Evolutionary conservation across 2,113 vertebrate species (phyloP).

Genomic region (Lepus timidus): DNA sequence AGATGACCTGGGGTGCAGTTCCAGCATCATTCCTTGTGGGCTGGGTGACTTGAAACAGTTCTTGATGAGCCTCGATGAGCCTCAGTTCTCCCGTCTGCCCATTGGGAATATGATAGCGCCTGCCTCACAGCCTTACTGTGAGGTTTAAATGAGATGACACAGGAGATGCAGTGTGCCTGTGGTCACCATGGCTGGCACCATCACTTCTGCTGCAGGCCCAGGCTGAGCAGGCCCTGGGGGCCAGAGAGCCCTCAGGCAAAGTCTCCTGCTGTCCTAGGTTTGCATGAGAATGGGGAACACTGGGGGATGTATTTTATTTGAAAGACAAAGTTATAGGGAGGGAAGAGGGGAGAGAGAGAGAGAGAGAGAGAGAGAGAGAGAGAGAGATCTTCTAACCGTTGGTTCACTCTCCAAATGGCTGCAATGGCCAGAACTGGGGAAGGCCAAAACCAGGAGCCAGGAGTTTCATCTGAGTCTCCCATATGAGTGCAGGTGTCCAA

Average conservation of each 20-base stretch:
- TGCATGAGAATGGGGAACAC: rapidly evolving
- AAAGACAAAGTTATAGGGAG: too few relatives aligned
- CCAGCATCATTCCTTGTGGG: neutral
- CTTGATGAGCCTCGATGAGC: neutral
- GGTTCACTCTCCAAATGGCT: too few relatives aligned
- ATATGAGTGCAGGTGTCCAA: too few relatives aligned
- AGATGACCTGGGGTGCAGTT: neutral
- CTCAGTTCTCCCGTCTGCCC: neutral
- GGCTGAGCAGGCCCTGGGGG: neutral
- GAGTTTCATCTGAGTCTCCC: too few relatives aligned
- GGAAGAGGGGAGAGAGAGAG: too few relatives aligned
- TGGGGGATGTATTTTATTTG: neutral
- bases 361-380: too few relatives aligned
- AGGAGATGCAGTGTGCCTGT: neutral
- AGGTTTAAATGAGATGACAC: neutral
- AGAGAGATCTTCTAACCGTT: too few relatives aligned
- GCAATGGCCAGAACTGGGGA: too few relatives aligned
- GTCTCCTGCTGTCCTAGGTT: neutral
- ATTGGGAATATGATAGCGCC: neutral
- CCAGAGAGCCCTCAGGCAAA: neutral
- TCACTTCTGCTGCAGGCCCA: neutral
- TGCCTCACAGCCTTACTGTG: neutral
- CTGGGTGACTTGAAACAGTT: neutral
- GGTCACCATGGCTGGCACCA: neutral
- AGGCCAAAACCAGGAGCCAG: too few relatives aligned